Percentiles rank a stretch among this genome's conserved stretches.
These are phyloP conservation scores for Microplitis demolitor DNA, from an alignment of 1,140 invertebrate species.

Conservation along the genomic window DNA sequence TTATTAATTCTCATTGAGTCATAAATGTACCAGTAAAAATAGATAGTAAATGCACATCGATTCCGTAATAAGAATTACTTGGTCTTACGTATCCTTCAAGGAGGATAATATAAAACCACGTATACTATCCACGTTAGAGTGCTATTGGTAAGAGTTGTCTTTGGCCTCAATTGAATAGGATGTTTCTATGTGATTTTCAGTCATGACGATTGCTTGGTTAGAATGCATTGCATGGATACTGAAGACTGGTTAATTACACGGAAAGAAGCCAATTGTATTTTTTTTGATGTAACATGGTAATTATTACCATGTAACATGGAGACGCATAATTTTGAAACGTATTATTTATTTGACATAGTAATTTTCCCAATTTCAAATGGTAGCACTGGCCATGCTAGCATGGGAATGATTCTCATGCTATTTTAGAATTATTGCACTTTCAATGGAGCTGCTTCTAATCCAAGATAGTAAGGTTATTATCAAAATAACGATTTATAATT, in stretches of 20 bases:
- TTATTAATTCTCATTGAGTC: background rate
- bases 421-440: too few species aligned
- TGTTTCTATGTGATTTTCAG: conserved; percentile 6
- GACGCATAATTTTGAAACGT: too few species aligned
- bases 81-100: conserved; percentile 40
- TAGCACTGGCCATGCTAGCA: too few species aligned
- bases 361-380: too few species aligned
- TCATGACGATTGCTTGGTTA: background rate
- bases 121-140: background rate
- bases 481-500: too few species aligned
- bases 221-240: conserved; percentile 12
- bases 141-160: background rate
- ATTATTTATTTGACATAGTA: too few species aligned
- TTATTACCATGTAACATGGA: too few species aligned
- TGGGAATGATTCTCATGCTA: too few species aligned
- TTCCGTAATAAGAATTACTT: conserved; percentile 45
- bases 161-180: background rate
- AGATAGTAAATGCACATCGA: conserved; percentile 31
- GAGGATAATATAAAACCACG: background rate
- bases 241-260: background rate
- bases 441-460: too few species aligned
- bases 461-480: too few species aligned
- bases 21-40: background rate
- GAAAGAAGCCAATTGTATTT: too few species aligned
- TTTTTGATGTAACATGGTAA: too few species aligned